Evolutionary conservation across 2,888 invertebrate genomes (phyloP).

Genomic region (Tuta absoluta): DNA sequence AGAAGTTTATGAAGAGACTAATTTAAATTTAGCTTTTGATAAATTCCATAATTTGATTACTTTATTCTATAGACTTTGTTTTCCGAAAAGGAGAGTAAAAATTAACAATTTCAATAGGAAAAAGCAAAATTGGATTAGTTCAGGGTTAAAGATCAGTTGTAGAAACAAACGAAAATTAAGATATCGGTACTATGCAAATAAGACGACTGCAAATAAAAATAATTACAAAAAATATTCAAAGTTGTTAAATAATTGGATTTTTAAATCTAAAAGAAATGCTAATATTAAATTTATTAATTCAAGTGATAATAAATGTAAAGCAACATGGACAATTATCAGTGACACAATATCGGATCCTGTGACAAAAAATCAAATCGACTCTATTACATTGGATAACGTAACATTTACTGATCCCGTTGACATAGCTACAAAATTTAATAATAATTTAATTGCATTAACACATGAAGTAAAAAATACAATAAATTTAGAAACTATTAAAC

Average conservation of each 20-base stretch:
- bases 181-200: not conserved
- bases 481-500: not conserved
- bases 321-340: not conserved
- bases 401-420: not conserved
- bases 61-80: constrained; percentile 4
- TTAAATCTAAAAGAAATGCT: not conserved
- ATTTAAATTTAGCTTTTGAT: constrained; percentile 16
- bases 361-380: not conserved
- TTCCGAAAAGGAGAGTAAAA: not conserved
- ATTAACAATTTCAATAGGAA: not conserved
- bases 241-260: not conserved
- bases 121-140: constrained; percentile 5
- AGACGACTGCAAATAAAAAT: not conserved
- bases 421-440: not conserved
- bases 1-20: not conserved
- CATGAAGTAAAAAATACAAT: not conserved
- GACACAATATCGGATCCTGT: not conserved
- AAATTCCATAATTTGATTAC: constrained; percentile 15
- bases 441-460: not conserved
- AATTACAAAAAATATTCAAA: not conserved
- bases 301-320: not conserved
- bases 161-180: not conserved
- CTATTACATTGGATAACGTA: not conserved
- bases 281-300: not conserved
- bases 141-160: constrained; percentile 1